Base-by-base conservation (phyloP, 2,888 invertebrate genomes). In the Hofmannophila pseudospretella region DNA sequence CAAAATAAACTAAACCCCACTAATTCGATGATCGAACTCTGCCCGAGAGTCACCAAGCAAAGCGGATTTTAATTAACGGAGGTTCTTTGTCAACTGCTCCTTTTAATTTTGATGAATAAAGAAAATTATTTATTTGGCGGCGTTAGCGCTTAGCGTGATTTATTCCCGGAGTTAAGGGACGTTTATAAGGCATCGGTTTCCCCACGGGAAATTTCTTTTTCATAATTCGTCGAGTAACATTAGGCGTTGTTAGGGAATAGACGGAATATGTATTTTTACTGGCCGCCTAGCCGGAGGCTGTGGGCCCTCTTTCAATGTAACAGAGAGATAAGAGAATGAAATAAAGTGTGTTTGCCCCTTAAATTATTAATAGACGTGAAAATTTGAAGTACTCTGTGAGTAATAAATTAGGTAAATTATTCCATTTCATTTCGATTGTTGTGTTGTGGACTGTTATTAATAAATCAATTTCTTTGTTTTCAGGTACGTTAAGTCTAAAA, bases 81-180 rank as follows among this genome's bases (percentile, higher is more conserved):
- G 66, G 52, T 66, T 67, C 78, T 85, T 86, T 84, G 81, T 84
- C 84, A 81, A 80, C 79, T 75, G 77, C 63, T 76, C 75, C 72
- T 79, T 78, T 78, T 84, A 82, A 82, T 84, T 84, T 82, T 82
- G 81, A 86, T 80, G 81, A 82, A 81, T 84, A 81, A 80, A 82
- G 84, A 76, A 81, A 79, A 84, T 82, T 77, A 82, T 82, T 82
- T 81, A 81, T 82, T 78, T 78, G 74, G 70, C 73, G 66, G 69
- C 72, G 75, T 73, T 75, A 66, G 76, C 75, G 69, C 66, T 79
- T 64, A 69, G 69, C 55, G 69, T 82, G 80, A 81, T 84, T 86
- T 79, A 84, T 81, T 72, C 64, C 54, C 61, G 49, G 66, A 76
- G 67, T 73, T 73, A 61, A 74, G 62, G 58, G 68, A 69, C 71